These are phyloP conservation scores for Chaunax sp. DNA, from an alignment of 2,797 vertebrate genomes.

Conservation along the genomic window DNA sequence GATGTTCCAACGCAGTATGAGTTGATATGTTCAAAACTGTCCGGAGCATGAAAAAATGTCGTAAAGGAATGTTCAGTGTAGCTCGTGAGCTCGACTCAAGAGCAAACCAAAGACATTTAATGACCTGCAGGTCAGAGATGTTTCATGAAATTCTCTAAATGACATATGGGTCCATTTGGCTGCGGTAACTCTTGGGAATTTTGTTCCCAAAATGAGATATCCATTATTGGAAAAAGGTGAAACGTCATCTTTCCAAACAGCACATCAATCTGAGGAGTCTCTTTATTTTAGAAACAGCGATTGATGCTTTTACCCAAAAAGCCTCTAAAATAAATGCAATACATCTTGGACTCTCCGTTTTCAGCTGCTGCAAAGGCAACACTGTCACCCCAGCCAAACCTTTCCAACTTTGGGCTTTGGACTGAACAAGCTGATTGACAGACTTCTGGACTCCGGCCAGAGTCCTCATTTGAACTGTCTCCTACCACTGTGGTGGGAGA, in stretches of 20 bases:
- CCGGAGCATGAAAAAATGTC: conserved; percentile 34
- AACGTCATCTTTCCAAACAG: conserved; percentile 47
- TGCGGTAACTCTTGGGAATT: conserved; percentile 37
- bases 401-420: conserved; percentile 52
- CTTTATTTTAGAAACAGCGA: conserved; percentile 52
- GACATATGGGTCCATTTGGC: conserved; percentile 64
- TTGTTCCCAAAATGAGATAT: conserved; percentile 59
- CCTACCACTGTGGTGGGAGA: conserved; percentile 63
- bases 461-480: conserved; percentile 76
- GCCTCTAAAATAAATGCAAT: conserved; percentile 34
- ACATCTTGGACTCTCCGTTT: conserved; percentile 41
- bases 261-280: conserved; percentile 21
- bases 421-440: conserved; percentile 61
- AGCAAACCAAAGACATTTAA: conserved; percentile 53
- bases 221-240: conserved; percentile 62
- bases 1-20: conserved; percentile 46
- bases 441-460: conserved; percentile 67
- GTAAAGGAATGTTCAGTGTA: conserved; percentile 46
- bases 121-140: conserved; percentile 41
- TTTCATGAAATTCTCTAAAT: conserved; percentile 63
- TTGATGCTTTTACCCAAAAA: conserved; percentile 38
- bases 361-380: conserved; percentile 41
- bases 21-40: conserved; percentile 48
- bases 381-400: conserved; percentile 24
- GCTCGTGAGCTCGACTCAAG: conserved; percentile 44